phyloP scores from a whole-genome alignment of 23 tunicate species.

The Trididemnum clinides region DNA sequence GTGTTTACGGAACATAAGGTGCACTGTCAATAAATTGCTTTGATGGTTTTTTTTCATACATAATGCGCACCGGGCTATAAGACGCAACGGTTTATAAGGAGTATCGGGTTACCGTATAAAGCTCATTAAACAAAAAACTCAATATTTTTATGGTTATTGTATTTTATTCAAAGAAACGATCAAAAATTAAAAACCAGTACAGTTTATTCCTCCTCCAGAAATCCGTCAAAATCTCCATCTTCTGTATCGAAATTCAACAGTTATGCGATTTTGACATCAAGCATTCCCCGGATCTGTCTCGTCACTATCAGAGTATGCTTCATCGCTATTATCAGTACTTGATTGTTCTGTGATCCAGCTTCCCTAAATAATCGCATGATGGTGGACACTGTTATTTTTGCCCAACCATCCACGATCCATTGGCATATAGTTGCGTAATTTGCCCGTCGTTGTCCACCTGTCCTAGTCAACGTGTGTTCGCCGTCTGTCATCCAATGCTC shows the following conservation, averaged over 20 bases:
- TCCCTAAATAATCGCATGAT: slow-evolving; percentile 55
- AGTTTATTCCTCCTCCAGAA: slow-evolving; percentile 53
- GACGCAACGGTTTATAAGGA: too few species aligned
- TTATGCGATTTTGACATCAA: slow-evolving; percentile 58
- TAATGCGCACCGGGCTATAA: too few species aligned
- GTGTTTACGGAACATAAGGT: too few species aligned
- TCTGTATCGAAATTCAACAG: slow-evolving; percentile 54
- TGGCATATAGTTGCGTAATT: slow-evolving; percentile 44
- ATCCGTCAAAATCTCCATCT: slow-evolving; percentile 48
- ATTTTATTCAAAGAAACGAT: slow-evolving; percentile 43
- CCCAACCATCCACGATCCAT: slow-evolving; percentile 60
- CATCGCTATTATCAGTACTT: slow-evolving; percentile 52
- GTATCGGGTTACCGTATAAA: too few species aligned
- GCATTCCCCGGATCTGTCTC: slow-evolving; percentile 61
- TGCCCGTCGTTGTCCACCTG: slow-evolving; percentile 60
- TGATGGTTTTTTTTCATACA: too few species aligned
- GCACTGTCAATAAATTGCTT: too few species aligned
- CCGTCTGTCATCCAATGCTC: slow-evolving; percentile 68
- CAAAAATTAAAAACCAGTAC: slow-evolving; percentile 52
- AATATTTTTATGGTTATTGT: slow-evolving; percentile 43
- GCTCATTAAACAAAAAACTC: too few species aligned
- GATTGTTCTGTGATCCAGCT: slow-evolving; percentile 54
- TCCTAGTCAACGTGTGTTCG: slow-evolving; percentile 57
- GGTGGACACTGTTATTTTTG: slow-evolving; percentile 51
- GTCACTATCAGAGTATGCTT: slow-evolving; percentile 53